A percentile compares a stretch with the other conserved stretches of the same genome.
Evolutionary conservation across 2,888 invertebrate species (phyloP).

Genomic region (Trissoscelio sp.): DNA sequence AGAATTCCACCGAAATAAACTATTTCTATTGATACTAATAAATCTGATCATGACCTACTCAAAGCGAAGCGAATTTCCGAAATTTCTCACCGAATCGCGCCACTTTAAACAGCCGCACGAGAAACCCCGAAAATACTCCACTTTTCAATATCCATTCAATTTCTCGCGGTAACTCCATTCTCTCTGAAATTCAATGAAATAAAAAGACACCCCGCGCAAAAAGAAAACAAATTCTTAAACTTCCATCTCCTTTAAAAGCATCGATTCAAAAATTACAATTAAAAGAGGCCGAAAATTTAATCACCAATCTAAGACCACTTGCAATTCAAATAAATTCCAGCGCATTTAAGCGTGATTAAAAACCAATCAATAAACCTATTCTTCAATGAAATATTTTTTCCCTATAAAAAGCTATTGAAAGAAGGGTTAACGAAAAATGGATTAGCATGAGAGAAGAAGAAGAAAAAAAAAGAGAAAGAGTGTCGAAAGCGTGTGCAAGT

Average conservation of each 20-base stretch:
- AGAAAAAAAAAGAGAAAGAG: too few relatives aligned
- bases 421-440: too few relatives aligned
- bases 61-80: constrained; percentile 9
- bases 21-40: constrained; percentile 4
- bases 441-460: too few relatives aligned
- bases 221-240: too few relatives aligned
- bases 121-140: neutral
- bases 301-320: neutral
- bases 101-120: neutral
- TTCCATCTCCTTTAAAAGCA: too few relatives aligned
- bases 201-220: too few relatives aligned
- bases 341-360: too few relatives aligned
- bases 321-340: too few relatives aligned
- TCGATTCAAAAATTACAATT: neutral
- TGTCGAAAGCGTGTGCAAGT: too few relatives aligned
- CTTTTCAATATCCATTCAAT: constrained; percentile 10
- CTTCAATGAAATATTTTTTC: neutral
- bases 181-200: too few relatives aligned
- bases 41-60: constrained; percentile 38
- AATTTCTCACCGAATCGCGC: constrained; percentile 2
- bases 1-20: constrained; percentile 4
- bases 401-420: too few relatives aligned
- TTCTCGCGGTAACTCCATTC: neutral
- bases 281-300: neutral
- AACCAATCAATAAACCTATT: constrained; percentile 1